Conservation (phyloP, 2,888 invertebrate genomes). For the Eupithecia inturbata region DNA sequence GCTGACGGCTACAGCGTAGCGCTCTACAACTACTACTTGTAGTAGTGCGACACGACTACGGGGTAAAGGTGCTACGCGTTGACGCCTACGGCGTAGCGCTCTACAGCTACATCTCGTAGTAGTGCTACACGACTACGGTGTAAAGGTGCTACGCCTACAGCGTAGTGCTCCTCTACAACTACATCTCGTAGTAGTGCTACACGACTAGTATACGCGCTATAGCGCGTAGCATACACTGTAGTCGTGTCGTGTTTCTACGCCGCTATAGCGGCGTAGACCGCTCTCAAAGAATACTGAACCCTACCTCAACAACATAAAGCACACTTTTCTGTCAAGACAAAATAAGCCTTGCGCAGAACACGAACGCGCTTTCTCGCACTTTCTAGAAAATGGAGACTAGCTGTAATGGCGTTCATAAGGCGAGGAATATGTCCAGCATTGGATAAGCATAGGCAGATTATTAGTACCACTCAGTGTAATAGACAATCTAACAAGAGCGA, state of each 20-base stretch:
- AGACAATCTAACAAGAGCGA: no score
- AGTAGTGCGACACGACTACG: background rate
- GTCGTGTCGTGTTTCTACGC: no score
- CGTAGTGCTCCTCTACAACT: background rate
- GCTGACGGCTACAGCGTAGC: background rate
- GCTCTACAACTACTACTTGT: background rate
- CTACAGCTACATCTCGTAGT: background rate
- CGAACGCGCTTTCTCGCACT: no score
- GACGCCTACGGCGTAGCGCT: background rate
- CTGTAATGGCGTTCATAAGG: no score
- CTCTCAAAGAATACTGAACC: no score
- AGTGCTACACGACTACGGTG: background rate
- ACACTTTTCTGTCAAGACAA: no score
- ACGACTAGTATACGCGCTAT: background rate
- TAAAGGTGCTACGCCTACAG: background rate
- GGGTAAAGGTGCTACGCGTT: background rate
- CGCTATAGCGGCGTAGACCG: background rate
- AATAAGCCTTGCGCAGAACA: no score
- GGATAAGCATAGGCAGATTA: no score
- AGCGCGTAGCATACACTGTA: background rate
- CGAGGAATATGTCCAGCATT: no score
- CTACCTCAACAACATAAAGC: no score
- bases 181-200: background rate
- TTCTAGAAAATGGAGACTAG: no score
- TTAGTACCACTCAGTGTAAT: background rate